A percentile compares a stretch with the other conserved stretches of the same genome.
Evolutionary conservation across 2,797 vertebrate species (phyloP).

Genomic region (Agapornis canus): DNA sequence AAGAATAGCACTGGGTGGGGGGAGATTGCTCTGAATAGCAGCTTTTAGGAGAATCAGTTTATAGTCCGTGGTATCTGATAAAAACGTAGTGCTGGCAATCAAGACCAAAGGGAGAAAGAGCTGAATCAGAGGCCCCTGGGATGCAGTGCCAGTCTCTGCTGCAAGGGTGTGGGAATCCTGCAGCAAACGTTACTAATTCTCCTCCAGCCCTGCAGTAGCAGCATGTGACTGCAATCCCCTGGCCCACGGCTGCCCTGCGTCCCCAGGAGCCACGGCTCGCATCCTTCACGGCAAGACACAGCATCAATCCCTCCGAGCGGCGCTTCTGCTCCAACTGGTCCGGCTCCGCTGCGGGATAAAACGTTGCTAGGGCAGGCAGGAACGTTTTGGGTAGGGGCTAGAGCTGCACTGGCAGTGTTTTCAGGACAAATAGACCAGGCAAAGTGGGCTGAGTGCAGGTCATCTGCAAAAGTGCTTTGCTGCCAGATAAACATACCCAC

Average conservation of each 20-base stretch:
- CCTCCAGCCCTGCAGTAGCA: slow-evolving; percentile 54
- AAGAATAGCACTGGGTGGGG: slow-evolving; percentile 32
- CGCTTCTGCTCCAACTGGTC: not conserved
- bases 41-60: slow-evolving; percentile 59
- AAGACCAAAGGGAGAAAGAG: slow-evolving; percentile 26
- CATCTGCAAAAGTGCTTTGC: not conserved
- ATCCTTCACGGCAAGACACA: not conserved
- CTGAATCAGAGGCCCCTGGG: slow-evolving; percentile 47
- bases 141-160: slow-evolving; percentile 10
- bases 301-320: not conserved
- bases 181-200: slow-evolving; percentile 56
- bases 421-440: not conserved
- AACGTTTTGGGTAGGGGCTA: not conserved
- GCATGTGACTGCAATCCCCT: slow-evolving; percentile 39
- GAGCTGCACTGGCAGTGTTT: not conserved
- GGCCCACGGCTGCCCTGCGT: not conserved
- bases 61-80: not conserved
- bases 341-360: not conserved
- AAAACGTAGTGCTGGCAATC: not conserved
- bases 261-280: not conserved
- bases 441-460: not conserved
- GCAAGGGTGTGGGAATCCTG: slow-evolving; percentile 55
- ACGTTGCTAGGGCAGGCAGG: not conserved
- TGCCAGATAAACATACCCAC: not conserved
- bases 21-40: not conserved